phyloP scores from a whole-genome alignment of 2,113 vertebrate species.

The Casuarius casuarius region DNA sequence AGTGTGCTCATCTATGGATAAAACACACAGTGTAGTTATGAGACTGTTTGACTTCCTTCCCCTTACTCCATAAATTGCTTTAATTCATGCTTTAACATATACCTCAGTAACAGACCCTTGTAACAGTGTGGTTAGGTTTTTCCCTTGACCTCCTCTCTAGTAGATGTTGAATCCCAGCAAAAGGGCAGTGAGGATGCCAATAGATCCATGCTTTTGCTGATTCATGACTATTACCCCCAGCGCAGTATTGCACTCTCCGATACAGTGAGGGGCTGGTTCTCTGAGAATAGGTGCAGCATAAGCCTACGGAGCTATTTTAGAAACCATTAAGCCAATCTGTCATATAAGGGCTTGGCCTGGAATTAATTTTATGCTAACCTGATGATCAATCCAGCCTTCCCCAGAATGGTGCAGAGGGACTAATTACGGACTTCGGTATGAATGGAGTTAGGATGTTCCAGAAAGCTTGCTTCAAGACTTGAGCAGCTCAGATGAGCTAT shows the following conservation, averaged over 20 bases:
- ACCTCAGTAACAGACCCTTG: background rate
- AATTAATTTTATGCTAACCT: slow-evolving; percentile 10
- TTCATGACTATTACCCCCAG: background rate
- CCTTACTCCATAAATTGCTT: background rate
- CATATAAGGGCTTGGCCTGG: background rate
- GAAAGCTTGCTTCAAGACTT: background rate
- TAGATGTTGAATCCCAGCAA: background rate
- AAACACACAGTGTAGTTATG: background rate
- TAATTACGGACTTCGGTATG: background rate
- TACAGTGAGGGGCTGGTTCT: background rate
- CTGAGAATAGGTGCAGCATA: background rate
- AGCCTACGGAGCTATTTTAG: background rate
- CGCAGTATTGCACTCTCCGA: background rate
- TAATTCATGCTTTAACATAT: background rate
- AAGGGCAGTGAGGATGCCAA: background rate
- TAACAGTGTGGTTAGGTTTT: background rate
- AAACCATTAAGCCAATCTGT: background rate
- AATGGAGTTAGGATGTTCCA: background rate
- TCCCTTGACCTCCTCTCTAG: background rate
- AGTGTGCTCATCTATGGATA: background rate
- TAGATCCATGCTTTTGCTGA: background rate
- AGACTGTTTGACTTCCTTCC: background rate
- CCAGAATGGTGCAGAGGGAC: background rate
- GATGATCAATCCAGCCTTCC: background rate
- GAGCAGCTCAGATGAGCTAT: background rate